Base-by-base conservation (phyloP, 2,888 invertebrate genomes). In the Hipparchia sbordonii region DNA sequence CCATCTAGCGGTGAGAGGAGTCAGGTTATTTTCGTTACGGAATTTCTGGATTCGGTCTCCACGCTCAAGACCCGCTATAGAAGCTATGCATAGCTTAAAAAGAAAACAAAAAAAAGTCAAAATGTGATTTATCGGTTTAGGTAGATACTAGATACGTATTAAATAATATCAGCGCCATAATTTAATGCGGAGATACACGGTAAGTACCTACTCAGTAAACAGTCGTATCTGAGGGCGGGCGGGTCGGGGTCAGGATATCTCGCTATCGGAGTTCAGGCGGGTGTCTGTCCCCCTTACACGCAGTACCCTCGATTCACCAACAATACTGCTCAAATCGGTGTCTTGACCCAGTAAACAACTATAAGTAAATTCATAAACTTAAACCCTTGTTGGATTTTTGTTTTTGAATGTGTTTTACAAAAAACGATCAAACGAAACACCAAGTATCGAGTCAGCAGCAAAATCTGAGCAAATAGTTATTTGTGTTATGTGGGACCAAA, bases 281-380 rank as follows among this genome's bases (percentile, higher is more conserved):
- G 52, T 1, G 39, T 59, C 70, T 72, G 72, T 60, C 57, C 61
- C 63, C 52, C 71, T 70, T 72, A 45, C 75, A 73, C 71, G 70
- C 76, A 75, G 70, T 75, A 75, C 72, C 72, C 73, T 70, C 75
- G 61, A 72, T 73, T 70, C 48, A 62, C 51, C 63, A 51, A 69
- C 51, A 33, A 39, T 52, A 69, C 69, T 4, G 52, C 9, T 69
- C n/a, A 10, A 52, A 61, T 54, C 48, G n/a, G 69, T 61, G 52
- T 61, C 52, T 60, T 52, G 69, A 69, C 61, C 69, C 46, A 67
- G n/a, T 63, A 63, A n/a, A 62, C n/a, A 62, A 62, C n/a, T 12
- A 62, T 23, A 23, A 9, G 46, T 62, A 62, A 62, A 62, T 62
- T 46, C 56, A 56, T n/a, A 46, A 62, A 45, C 7, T 10, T 3